These are phyloP conservation scores for Halcyon leucocephala DNA, from an alignment of 2,797 vertebrate species.

Conservation along the genomic window DNA sequence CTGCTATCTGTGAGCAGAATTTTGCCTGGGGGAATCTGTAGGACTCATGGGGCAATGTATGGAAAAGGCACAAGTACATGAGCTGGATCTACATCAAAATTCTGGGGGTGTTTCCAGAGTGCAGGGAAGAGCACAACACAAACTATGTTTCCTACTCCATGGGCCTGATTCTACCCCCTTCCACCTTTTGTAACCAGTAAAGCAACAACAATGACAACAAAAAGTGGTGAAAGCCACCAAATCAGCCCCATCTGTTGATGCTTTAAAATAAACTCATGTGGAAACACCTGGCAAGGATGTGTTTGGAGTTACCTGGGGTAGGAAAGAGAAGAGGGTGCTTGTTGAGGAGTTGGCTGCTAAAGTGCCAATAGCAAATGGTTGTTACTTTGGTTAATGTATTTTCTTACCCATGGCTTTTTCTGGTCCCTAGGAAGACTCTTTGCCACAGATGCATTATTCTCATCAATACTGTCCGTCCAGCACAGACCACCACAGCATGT, in stretches of 20 bases:
- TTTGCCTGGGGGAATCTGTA: constrained; percentile 86
- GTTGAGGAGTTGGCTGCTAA: neutral
- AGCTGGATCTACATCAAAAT: neutral
- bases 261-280: neutral
- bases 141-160: neutral
- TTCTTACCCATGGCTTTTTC: neutral
- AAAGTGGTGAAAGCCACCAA: neutral
- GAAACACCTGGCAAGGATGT: neutral
- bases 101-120: neutral
- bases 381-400: neutral
- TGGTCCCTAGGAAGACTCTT: constrained; percentile 85
- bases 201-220: neutral
- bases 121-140: neutral
- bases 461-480: constrained; percentile 73
- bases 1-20: constrained; percentile 81
- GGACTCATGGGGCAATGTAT: constrained; percentile 78
- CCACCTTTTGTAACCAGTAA: neutral
- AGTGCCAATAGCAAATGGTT: neutral
- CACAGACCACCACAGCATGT: constrained; percentile 65
- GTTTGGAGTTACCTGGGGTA: neutral
- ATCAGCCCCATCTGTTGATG: neutral
- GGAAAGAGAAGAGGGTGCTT: neutral
- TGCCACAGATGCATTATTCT: constrained; percentile 84
- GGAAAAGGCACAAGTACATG: constrained; percentile 78
- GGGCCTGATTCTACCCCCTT: neutral